Percentiles rank a stretch among this genome's conserved stretches.
Conservation (phyloP, 1,140 invertebrate species). For the Drosophila guanche region DNA sequence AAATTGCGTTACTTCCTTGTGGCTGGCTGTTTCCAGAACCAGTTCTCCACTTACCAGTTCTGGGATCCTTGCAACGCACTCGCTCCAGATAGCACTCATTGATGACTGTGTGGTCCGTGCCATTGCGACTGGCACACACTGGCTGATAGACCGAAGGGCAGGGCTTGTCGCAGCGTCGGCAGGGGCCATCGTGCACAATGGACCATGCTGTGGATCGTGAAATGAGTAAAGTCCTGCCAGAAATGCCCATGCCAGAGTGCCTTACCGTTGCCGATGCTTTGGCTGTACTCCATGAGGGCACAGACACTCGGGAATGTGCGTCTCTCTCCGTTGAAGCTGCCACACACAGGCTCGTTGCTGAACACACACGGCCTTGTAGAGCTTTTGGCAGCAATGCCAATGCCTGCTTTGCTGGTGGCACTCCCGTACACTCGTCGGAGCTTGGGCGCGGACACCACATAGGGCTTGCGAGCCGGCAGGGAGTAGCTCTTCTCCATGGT, state of each 20-base stretch:
- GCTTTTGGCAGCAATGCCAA: neutral
- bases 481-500: constrained; percentile 72
- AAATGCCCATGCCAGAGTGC: neutral
- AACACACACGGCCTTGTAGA: constrained; percentile 56
- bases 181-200: constrained; percentile 59
- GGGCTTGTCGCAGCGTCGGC: constrained; percentile 59
- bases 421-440: constrained; percentile 1
- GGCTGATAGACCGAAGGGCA: constrained; percentile 63
- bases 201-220: constrained; percentile 48
- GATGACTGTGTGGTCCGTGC: constrained; percentile 67
- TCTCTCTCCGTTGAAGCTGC: constrained; percentile 54
- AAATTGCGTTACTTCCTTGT: neutral
- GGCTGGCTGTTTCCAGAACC: too few relatives aligned
- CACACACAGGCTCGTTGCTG: constrained; percentile 66
- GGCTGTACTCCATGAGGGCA: constrained; percentile 63
- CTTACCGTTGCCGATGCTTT: constrained; percentile 60
- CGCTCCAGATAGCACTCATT: constrained; percentile 73
- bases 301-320: constrained; percentile 69
- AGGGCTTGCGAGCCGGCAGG: constrained; percentile 57
- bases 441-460: constrained; percentile 5
- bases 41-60: constrained; percentile 39
- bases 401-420: neutral
- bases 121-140: constrained; percentile 67
- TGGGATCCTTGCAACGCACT: constrained; percentile 67
- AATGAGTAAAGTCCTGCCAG: neutral